Evolutionary conservation across 2,888 invertebrate species (phyloP), one percentile per base, ranked within the genome.

Genomic region (Sinohyriopsis cumingii): DNA sequence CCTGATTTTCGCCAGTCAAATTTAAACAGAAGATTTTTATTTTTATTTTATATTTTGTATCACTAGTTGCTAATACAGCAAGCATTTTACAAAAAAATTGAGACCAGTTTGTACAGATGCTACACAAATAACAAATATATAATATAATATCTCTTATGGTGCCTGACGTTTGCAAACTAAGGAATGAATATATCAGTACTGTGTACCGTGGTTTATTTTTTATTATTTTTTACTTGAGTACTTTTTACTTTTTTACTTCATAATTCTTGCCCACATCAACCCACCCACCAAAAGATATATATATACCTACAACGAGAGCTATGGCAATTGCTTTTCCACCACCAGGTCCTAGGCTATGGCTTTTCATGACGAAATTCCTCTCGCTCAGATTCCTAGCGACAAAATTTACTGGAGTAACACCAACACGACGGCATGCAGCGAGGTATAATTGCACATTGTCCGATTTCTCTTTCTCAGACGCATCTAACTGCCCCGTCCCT

Each of bases 271-370:
- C 9, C 12, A 57, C 20, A 7, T 57, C 6, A 6, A 57, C 20
- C 0, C n/a, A n/a, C 9, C 7, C 7, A 57, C 22, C n/a, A 15
- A 12, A 15, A 57, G 4, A 12, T 20, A 7, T 20, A 7, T 20
- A 22, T 22, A 18, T 25, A 77, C 82, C 76, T 71, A 84, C 85
- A 68, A 84, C 81, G 45, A 86, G 67, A 12, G 84, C 83, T 56
- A 83, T 76, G 59, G 84, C 84, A 25, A 84, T 62, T n/a, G 86
- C 85, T 28, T 76, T 73, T 15, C 82, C 77, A 1, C 84, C 86
- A n/a, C 75, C 72, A 7, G 82, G 79, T 0, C 85, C 86, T 4
- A 85, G 72, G 5, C 81, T 79, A 55, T 82, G 81, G 60, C 80
- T 82, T 61, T 80, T 80, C 77, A 85, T 79, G 3, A 72, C 68